Conservation (phyloP, 2,797 vertebrate genomes). For the Lagodon rhomboides region DNA sequence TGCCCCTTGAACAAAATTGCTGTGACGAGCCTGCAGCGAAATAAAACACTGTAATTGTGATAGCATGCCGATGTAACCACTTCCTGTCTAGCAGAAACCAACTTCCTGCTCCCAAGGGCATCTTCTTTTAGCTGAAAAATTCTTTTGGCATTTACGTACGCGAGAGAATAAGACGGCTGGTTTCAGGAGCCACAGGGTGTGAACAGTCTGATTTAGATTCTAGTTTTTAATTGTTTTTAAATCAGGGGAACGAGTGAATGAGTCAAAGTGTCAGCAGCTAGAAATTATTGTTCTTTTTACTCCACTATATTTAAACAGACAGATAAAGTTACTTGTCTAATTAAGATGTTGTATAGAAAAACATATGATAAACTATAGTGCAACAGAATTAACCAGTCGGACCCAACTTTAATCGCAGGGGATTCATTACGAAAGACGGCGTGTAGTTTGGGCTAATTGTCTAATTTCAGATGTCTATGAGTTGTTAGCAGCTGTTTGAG, state of each 20-base stretch:
- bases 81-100: slow-evolving; percentile 64
- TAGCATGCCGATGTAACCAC: slow-evolving; percentile 62
- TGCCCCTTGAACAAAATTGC: slow-evolving; percentile 46
- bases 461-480: not conserved
- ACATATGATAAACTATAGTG: not conserved
- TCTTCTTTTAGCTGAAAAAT: slow-evolving; percentile 45
- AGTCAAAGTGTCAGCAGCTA: slow-evolving; percentile 7
- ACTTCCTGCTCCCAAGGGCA: slow-evolving; percentile 63
- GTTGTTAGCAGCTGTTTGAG: not conserved
- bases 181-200: slow-evolving; percentile 12
- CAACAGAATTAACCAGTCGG: not conserved
- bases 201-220: slow-evolving; percentile 26
- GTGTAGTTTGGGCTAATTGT: too few species aligned
- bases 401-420: not conserved
- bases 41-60: slow-evolving; percentile 66
- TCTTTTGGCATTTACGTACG: slow-evolving; percentile 9
- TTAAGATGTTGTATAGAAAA: not conserved
- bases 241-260: slow-evolving; percentile 16
- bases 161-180: slow-evolving; percentile 15
- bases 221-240: slow-evolving; percentile 20
- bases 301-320: not conserved
- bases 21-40: slow-evolving; percentile 40
- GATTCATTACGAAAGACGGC: not conserved
- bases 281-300: not conserved
- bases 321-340: not conserved